phyloP scores from a whole-genome alignment of 2,113 vertebrate genomes.

The Notiomystis cincta region DNA sequence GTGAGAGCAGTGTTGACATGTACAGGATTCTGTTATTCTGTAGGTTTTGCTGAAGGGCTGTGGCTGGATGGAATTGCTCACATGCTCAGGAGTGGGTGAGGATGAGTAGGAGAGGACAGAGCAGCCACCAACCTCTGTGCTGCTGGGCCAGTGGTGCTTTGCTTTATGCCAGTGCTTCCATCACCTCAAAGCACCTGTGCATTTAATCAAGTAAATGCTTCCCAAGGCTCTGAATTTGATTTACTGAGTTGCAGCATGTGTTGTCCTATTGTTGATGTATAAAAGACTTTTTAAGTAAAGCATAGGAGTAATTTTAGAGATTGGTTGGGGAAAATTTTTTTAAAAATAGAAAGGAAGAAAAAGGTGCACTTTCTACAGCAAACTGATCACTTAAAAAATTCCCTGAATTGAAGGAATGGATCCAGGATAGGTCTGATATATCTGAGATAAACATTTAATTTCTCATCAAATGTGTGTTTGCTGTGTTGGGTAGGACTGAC shows the following conservation, averaged over 20 bases:
- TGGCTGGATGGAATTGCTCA: not conserved
- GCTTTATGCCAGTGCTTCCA: not conserved
- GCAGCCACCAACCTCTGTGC: not conserved
- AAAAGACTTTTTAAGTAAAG: not conserved
- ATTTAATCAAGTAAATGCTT: slow-evolving; percentile 14
- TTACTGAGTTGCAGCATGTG: not conserved
- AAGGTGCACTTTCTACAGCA: not conserved
- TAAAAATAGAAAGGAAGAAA: not conserved
- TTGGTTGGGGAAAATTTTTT: not conserved
- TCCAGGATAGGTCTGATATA: not conserved
- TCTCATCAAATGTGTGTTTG: not conserved
- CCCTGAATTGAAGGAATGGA: not conserved
- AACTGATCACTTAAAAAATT: not conserved
- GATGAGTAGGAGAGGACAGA: fast-evolving
- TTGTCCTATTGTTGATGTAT: not conserved
- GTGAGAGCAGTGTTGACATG: not conserved
- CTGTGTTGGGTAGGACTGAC: not conserved
- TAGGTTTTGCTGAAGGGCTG: not conserved
- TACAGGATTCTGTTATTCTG: fast-evolving
- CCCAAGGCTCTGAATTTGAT: not conserved
- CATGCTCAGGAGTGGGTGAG: not conserved
- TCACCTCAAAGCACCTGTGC: not conserved
- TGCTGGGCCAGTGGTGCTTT: not conserved
- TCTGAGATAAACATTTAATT: not conserved
- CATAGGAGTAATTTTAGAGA: not conserved